Conservation (phyloP, 2,888 invertebrate species). For the Iphiclides podalirius region DNA sequence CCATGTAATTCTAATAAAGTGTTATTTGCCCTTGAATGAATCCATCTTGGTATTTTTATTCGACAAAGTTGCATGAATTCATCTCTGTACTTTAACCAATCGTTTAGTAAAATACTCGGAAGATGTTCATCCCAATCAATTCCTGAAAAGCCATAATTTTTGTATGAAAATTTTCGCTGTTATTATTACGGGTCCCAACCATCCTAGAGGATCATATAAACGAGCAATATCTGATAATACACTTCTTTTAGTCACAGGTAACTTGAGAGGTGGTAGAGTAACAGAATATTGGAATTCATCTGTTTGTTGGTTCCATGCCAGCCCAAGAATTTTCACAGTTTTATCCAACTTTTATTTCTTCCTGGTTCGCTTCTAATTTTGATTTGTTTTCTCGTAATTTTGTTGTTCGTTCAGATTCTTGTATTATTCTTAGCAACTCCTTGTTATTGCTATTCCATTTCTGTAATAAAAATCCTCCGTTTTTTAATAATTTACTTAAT, state of each 20-base stretch:
- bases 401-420: not conserved
- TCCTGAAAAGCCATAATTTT: slow-evolving; percentile 31
- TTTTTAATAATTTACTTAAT: slow-evolving; percentile 26
- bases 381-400: not conserved
- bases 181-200: slow-evolving; percentile 36
- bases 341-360: slow-evolving; percentile 23
- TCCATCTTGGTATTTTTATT: slow-evolving; percentile 26
- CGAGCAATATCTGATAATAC: slow-evolving; percentile 36
- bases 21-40: slow-evolving; percentile 14
- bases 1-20: slow-evolving; percentile 28
- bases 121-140: slow-evolving; percentile 36
- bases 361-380: not conserved
- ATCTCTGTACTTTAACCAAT: slow-evolving; percentile 29
- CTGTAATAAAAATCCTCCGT: slow-evolving; percentile 21
- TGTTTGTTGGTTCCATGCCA: slow-evolving; percentile 23
- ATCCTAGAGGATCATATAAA: slow-evolving; percentile 40
- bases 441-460: slow-evolving; percentile 25
- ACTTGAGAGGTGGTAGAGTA: slow-evolving; percentile 8
- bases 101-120: slow-evolving; percentile 22
- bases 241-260: slow-evolving; percentile 37
- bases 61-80: slow-evolving; percentile 16
- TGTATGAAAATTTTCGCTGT: slow-evolving; percentile 35
- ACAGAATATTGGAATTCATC: slow-evolving; percentile 29
- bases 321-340: slow-evolving; percentile 17
- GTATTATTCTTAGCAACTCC: slow-evolving; percentile 1